Base-by-base conservation (phyloP, 2,113 vertebrate genomes). In the Oncorhynchus clarkii region DNA sequence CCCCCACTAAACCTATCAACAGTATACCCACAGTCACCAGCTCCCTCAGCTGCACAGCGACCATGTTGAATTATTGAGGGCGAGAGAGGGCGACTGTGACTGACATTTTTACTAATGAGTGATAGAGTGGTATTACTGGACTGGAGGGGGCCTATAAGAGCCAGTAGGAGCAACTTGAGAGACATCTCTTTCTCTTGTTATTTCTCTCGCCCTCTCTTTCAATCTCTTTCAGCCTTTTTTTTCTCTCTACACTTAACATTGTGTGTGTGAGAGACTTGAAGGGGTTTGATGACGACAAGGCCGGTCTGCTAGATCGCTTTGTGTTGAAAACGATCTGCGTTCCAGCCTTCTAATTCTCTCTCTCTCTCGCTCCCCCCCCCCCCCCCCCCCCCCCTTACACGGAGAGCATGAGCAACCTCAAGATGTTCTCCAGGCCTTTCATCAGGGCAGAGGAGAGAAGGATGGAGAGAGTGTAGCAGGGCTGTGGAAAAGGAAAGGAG, bases 71-170 rank as follows among this genome's bases (percentile, higher is more conserved):
- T 45, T 45, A 45, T 45, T 45, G 9, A 45, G 39, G 39, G 70
- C 22, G 16, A 14, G 57, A 22, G 57, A 60, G 27, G 29, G 71
- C 8, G 57, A 48, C 68, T 8, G 39, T 45, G 39, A 45, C 39
- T 45, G 39, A 68, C 67, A 20, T 34, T 31, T 67, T 75, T 45
- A 14, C 4, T 75, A 78, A 80, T 76, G 45, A 70, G 39, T 11
- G 39, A 45, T 45, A 45, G 64, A 18, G 66, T 16, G 54, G 20
- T 68, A 45, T 45, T 45, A 26, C 72, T 3, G 45, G 4, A 5
- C 74, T 54, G 45, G 39, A 20, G 31, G 12, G 67, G 67, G 3
- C 67, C 77, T 45, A 45, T 9, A 45, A 45, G 39, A 45, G 39
- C 68, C 73, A 57, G 64, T 71, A 34, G 22, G 71, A 77, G 57